Percentiles rank a stretch among this genome's conserved stretches.
These are phyloP conservation scores for Avahi laniger DNA, from an alignment of 2,797 vertebrate species.

Conservation along the genomic window DNA sequence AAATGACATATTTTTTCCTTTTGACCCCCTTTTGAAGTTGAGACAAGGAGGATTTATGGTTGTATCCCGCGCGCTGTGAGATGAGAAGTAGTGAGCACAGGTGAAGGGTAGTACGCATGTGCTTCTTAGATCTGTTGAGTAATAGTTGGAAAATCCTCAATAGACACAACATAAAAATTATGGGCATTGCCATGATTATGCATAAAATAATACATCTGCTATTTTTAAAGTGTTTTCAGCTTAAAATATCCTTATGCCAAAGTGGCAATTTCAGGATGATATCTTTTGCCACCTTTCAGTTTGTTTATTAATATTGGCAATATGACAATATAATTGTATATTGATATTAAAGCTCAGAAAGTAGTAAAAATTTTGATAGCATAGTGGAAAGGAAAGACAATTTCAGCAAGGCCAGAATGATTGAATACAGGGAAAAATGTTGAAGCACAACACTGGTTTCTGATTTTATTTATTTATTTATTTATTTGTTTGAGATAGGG, in stretches of 20 bases:
- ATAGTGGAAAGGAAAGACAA: neutral
- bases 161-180: neutral
- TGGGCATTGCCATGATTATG: neutral
- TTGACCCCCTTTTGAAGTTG: neutral
- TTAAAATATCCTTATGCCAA: neutral
- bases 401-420: neutral
- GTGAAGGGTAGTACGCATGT: neutral
- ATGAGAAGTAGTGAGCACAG: neutral
- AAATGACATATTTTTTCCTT: neutral
- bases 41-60: neutral
- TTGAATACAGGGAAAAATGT: neutral
- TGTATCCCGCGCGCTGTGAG: neutral
- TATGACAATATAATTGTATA: neutral
- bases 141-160: neutral
- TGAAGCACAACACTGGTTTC: neutral
- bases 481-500: neutral
- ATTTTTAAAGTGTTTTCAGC: neutral
- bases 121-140: neutral
- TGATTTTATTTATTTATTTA: neutral
- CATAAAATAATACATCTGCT: neutral
- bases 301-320: neutral
- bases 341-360: neutral
- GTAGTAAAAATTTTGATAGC: neutral
- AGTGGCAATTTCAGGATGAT: neutral
- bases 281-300: neutral